Base-by-base conservation (phyloP, 2,113 vertebrate species). In the Phyllostomus hastatus region DNA sequence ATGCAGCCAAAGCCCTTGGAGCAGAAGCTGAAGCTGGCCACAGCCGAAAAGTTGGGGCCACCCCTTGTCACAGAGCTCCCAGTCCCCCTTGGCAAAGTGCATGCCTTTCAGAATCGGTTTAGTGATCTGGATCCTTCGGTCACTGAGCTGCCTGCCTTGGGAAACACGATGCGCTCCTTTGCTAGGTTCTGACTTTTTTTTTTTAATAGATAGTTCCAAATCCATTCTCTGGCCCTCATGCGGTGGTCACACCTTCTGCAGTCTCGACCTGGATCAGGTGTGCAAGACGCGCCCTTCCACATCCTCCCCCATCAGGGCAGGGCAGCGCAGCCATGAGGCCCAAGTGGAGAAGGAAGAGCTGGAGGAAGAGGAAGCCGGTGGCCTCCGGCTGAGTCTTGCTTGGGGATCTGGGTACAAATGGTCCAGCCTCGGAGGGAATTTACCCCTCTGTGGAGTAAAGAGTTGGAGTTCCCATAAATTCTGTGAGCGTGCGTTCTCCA, bases 281-380 rank as follows among this genome's bases (percentile, higher is more conserved):
- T 52, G 69, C 12, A 75, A 33, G 0, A 16, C 20, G 26, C 11
- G 3, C 2, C 64, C 67, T 0, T 2, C 41, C 1, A 12, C 43
- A 28, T 1, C 64, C 2, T 54, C 2, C 59, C n/a, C 59, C 43
- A n/a, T n/a, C n/a, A n/a, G 4, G 0, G 41, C 2, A 1, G 22
- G 64, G 41, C 2, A 0, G 19, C 52, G 59, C 59, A 61, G 7
- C 31, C 31, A 5, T 0, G 7, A 75, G 72, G 12, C 19, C 43
- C 48, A 59, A 89, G 80, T 20, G 6, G 0, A 33, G 28, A 61
- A 48, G 82, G 43, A 33, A 89, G n/a, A 54, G 20, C 48, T 15
- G 43, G 70, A 70, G 24, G 3, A n/a, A 31, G 22, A n/a, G 41
- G 48, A 33, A 10, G 38, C 22, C 19, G 0, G 4, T 1, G 3